Evolutionary conservation across 2,797 vertebrate species (phyloP).

Genomic region (Epinephelus coioides): DNA sequence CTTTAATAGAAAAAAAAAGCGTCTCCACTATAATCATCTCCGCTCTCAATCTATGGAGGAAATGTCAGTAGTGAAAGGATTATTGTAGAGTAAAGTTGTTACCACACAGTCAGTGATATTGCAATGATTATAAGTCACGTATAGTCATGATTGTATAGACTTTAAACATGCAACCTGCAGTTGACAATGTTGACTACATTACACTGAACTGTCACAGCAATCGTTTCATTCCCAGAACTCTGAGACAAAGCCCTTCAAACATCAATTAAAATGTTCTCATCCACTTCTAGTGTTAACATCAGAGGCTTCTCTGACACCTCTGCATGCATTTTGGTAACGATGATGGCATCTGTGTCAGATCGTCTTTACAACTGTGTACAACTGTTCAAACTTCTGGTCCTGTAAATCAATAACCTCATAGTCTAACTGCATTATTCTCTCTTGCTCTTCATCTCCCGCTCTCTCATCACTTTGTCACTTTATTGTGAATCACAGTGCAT

Average conservation of each 20-base stretch:
- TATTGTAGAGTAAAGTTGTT: constrained; percentile 36
- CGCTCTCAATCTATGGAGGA: constrained; percentile 51
- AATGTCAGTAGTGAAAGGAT: constrained; percentile 48
- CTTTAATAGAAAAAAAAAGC: constrained; percentile 22
- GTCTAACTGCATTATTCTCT: constrained; percentile 35
- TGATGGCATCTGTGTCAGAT: constrained; percentile 45
- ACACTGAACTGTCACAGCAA: constrained; percentile 4
- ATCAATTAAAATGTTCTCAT: constrained; percentile 22
- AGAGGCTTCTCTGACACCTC: constrained; percentile 13
- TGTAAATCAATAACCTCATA: constrained; percentile 47
- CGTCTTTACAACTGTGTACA: constrained; percentile 20
- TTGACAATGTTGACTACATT: neutral
- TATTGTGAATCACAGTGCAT: constrained; percentile 40
- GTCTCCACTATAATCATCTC: constrained; percentile 60
- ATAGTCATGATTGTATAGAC: too few species aligned
- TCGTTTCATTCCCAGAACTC: constrained; percentile 1
- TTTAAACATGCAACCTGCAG: too few species aligned
- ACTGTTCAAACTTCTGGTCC: constrained; percentile 38
- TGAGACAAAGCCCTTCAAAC: constrained; percentile 14
- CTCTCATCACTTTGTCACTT: constrained; percentile 44
- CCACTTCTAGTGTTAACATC: constrained; percentile 6
- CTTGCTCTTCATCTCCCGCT: constrained; percentile 24
- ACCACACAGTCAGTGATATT: constrained; percentile 3
- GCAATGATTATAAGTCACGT: neutral
- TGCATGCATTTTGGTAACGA: constrained; percentile 7